phyloP scores from a whole-genome alignment of 2,797 vertebrate species.

The Aselliscus stoliczkanus region DNA sequence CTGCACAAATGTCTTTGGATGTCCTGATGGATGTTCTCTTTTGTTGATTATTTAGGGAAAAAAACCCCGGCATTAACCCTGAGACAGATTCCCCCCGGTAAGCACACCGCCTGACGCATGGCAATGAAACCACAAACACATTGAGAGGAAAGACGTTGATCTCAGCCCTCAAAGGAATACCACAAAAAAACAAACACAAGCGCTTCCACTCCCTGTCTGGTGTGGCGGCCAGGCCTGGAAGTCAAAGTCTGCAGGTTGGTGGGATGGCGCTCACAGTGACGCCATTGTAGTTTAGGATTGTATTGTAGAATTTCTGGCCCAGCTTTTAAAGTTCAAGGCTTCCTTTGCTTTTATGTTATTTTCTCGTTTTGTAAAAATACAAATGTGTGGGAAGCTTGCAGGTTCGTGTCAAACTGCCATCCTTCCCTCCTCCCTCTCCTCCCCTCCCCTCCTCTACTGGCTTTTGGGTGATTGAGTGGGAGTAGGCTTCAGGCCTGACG shows the following conservation, averaged over 20 bases:
- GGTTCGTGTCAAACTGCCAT: accelerated
- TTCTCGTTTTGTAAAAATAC: background rate
- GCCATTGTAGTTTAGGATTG: background rate
- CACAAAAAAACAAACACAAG: slow-evolving; percentile 10
- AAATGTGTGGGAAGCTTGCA: background rate
- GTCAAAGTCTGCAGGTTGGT: accelerated
- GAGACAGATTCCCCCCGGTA: background rate
- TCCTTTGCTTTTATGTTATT: slow-evolving; percentile 52
- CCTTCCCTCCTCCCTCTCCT: accelerated
- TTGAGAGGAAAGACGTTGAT: background rate
- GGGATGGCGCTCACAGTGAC: background rate
- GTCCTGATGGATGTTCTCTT: background rate
- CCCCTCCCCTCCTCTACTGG: background rate
- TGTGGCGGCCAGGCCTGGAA: background rate
- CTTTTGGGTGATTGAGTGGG: background rate
- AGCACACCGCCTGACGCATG: background rate
- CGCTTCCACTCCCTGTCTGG: background rate
- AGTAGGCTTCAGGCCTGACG: background rate
- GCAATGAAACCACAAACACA: background rate
- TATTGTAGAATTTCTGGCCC: background rate
- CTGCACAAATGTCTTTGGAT: background rate
- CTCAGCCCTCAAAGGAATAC: background rate
- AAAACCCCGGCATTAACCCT: background rate
- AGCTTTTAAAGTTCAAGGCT: slow-evolving; percentile 25
- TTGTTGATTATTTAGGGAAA: slow-evolving; percentile 7